Evolutionary conservation across 2,888 invertebrate genomes (phyloP), one percentile per base, ranked within the genome.

Genomic region (Drosophila peninsularis): DNA sequence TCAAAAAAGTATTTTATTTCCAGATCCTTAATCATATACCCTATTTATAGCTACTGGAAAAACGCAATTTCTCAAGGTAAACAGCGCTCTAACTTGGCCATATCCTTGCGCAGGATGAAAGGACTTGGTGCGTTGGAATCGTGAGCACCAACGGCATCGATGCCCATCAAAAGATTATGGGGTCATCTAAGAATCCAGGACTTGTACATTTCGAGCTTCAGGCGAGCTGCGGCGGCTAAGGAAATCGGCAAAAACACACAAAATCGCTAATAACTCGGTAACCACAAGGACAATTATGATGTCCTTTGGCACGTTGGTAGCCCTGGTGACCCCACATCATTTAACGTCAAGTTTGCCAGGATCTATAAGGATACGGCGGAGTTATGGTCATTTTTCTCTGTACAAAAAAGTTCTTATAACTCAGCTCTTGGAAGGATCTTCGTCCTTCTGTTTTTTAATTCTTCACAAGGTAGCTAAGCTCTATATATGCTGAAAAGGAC

Each of bases 161-260:
- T 24, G 9, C 9, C 24, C 24, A 24, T 44, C n/a, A 24, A 24
- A 44, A 24, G 1, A 44, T 24, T n/a, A n/a, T 4, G 7, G 4
- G 44, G 24, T 44, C 5, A 24, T 44, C 44, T 44, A 27, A 24
- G 44, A n/a, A 44, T 44, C 44, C 24, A 44, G 44, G 44, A 44
- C 44, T 27, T 44, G 4, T n/a, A 9, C 9, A 9, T 9, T 44
- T 44, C n/a, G 1, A 21, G 24, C 1, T 44, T 4, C 44, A 24
- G n/a, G 14, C n/a, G 44, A n/a, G 24, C 44, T 14, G 44, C 44
- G 24, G 24, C 9, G 44, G 24, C 9, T 1, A 9, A 19, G n/a
- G 5, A 44, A 44, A 24, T 44, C 10, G 1, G 0, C 14, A 9
- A 44, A 44, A 44, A 24, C n/a, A 24, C 44, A 0, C 4, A 44